Conservation (phyloP, 2,113 vertebrate genomes). For the Odobenus rosmarus region DNA sequence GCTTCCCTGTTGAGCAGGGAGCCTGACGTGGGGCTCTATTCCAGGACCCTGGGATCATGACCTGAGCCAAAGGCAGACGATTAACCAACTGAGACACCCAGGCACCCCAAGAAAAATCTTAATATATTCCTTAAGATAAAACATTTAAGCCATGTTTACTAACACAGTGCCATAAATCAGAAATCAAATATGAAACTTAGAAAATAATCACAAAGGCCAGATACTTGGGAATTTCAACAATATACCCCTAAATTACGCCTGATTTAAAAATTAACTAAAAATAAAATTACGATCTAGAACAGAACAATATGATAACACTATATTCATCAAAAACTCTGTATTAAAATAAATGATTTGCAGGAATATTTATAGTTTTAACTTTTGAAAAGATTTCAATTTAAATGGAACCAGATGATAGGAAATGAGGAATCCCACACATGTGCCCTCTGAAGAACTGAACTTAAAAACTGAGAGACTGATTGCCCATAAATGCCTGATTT, state of each 20-base stretch:
- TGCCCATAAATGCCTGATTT: not conserved
- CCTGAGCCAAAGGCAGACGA: no score
- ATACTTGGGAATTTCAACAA: not conserved
- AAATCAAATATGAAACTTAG: not conserved
- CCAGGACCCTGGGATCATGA: no score
- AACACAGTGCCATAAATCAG: not conserved
- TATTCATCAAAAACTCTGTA: not conserved
- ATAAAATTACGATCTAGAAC: not conserved
- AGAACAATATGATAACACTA: not conserved
- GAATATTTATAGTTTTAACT: not conserved
- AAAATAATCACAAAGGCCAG: not conserved
- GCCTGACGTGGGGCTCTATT: fast-evolving
- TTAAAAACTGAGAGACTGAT: not conserved
- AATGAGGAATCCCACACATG: not conserved
- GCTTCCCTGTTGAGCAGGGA: no score
- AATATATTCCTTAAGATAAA: not conserved
- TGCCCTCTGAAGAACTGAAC: not conserved
- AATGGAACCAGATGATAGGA: not conserved
- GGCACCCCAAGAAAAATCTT: not conserved
- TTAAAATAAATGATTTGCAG: not conserved
- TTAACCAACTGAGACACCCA: no score
- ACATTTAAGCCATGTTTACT: not conserved
- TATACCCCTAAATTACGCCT: not conserved
- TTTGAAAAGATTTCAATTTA: not conserved
- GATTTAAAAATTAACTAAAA: not conserved